Conservation (phyloP, 2,113 vertebrate species). For the Carettochelys insculpta region DNA sequence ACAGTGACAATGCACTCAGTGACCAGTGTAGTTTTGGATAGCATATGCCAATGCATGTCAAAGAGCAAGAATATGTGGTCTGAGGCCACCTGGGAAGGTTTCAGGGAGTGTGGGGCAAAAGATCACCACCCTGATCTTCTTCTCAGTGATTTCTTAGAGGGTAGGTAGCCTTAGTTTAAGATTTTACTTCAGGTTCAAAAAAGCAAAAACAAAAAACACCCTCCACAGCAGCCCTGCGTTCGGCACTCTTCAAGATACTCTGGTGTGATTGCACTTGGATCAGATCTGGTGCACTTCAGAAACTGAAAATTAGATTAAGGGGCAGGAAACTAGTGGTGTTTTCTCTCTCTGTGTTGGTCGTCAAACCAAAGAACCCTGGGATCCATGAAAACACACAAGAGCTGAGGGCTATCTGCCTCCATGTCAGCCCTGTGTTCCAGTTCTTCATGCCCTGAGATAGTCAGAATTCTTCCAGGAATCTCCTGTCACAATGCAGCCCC, state of each 20-base stretch:
- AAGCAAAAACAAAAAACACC: too few species aligned
- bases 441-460: background rate
- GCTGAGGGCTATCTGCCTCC: background rate
- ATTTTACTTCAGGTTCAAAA: background rate
- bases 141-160: background rate
- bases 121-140: background rate
- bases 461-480: background rate
- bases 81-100: background rate
- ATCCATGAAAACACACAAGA: background rate
- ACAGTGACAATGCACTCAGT: accelerated
- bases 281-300: background rate
- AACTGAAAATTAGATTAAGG: background rate
- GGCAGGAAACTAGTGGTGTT: background rate
- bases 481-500: background rate
- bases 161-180: background rate
- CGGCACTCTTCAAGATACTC: background rate
- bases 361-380: background rate
- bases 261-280: background rate
- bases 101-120: background rate
- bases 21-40: background rate
- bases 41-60: background rate
- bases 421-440: accelerated
- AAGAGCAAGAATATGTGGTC: background rate
- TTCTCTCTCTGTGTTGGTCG: background rate
- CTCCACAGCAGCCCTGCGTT: background rate